Base-by-base conservation (phyloP, 2,888 invertebrate species). In the Chrysina gloriosa region DNA sequence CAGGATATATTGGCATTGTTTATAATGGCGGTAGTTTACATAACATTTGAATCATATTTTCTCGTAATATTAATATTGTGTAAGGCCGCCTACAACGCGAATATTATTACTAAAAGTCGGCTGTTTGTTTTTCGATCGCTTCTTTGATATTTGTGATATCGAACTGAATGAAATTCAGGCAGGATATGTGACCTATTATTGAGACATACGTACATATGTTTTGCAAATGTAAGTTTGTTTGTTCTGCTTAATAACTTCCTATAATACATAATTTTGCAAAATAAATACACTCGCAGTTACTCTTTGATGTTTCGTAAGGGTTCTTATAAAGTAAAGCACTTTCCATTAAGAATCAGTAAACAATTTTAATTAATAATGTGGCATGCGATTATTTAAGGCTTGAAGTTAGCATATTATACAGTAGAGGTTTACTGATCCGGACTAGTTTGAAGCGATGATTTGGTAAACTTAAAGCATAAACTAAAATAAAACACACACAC, bases 131-230 rank as follows among this genome's bases (percentile, higher is more conserved):
- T 39, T 58, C 39, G 23, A 14, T 25, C 23, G 34, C 14, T 58
- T 42, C 58, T 58, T 39, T 25, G 58, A 58, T 58, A 58, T 58
- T 39, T 25, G 39, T 27, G 25, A 58, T 58, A 25, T 58, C 11
- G 58, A 14, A 39, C 6, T 39, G 36, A 58, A 58, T 58, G 58
- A 58, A 58, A 58, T 25, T 25, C 25, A 58, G 21, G 39, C 58
- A 58, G 39, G 58, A 58, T 58, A 58, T 36, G 58, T 39, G 39
- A 58, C 58, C 58, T 39, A 58, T 39, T 39, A 58, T 58, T 58
- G 36, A 14, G 42, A 58, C 58, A 58, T 16, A 29, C 31, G n/a
- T n/a, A 58, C 58, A 58, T 50, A 36, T 58, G 58, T 58, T 58
- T 58, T 39, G 58, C 58, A 58, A 58, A 58, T 58, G 11, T 42